phyloP scores from a whole-genome alignment of 2,113 vertebrate species.

The Melospiza melodia region DNA sequence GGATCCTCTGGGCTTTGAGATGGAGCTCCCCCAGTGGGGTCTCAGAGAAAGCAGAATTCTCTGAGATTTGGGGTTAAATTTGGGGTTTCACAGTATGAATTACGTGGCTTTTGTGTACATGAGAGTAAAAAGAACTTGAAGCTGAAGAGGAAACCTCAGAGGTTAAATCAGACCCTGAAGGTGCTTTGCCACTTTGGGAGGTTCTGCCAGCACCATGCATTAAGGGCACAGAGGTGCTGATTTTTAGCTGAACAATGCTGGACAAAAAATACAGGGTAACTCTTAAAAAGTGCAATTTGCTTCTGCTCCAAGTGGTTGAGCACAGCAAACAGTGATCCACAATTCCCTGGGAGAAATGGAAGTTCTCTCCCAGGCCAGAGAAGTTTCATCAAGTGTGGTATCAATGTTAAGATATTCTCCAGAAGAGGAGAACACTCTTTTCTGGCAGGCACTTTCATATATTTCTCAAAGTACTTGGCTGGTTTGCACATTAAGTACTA shows the following conservation, averaged over 20 bases:
- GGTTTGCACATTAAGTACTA: not conserved
- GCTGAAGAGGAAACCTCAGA: not conserved
- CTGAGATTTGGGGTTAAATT: not conserved
- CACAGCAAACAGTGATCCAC: not conserved
- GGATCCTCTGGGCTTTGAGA: not conserved
- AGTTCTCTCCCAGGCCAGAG: not conserved
- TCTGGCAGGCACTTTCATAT: not conserved
- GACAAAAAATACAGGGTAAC: not conserved
- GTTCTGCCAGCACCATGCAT: not conserved
- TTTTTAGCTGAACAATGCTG: not conserved
- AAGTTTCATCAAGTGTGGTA: not conserved
- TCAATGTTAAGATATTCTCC: not conserved
- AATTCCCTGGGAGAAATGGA: not conserved
- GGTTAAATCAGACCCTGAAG: not conserved
- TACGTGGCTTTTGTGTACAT: not conserved
- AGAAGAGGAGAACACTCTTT: not conserved
- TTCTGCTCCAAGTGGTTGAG: not conserved
- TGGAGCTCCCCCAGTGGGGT: not conserved
- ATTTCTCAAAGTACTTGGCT: not conserved
- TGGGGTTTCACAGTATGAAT: not conserved
- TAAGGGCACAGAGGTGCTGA: not conserved
- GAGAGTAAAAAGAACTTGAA: not conserved
- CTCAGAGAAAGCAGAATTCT: not conserved
- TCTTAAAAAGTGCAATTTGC: not conserved
- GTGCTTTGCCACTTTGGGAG: not conserved